Evolutionary conservation across 1,140 invertebrate species (phyloP).

Genomic region (Neoseiulus cucumeris): DNA sequence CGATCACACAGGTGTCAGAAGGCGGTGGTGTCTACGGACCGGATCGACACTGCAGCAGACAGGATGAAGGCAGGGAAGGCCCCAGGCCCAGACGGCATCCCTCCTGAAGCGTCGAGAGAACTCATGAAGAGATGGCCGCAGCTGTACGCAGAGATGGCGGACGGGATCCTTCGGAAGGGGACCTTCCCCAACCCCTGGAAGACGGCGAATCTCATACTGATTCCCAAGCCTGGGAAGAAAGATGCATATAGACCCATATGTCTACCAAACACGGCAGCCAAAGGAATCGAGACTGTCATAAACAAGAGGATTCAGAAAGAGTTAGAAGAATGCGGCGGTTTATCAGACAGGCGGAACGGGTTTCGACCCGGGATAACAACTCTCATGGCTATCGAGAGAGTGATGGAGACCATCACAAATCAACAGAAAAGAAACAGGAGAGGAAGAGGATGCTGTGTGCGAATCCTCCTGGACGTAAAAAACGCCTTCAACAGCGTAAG

Average conservation of each 20-base stretch:
- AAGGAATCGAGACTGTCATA: background rate
- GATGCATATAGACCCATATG: background rate
- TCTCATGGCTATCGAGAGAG: background rate
- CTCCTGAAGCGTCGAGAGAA: background rate
- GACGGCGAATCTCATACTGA: background rate
- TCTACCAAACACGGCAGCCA: background rate
- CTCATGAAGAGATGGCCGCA: background rate
- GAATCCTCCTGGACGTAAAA: background rate
- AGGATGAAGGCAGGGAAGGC: background rate
- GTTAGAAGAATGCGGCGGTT: background rate
- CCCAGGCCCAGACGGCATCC: background rate
- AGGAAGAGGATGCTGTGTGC: too few species aligned
- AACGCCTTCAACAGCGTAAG: background rate
- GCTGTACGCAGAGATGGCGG: background rate
- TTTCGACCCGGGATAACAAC: background rate
- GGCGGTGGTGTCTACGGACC: too few species aligned
- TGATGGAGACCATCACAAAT: background rate
- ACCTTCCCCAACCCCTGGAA: background rate
- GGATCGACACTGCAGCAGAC: too few species aligned
- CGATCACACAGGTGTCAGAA: too few species aligned
- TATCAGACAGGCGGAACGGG: background rate
- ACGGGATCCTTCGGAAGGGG: background rate
- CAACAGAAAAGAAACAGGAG: too few species aligned
- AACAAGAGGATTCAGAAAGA: background rate
- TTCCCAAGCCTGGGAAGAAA: background rate